A percentile compares a stretch with the other conserved stretches of the same genome.
Evolutionary conservation across 2,113 vertebrate species (phyloP).

Genomic region (Pan paniscus): DNA sequence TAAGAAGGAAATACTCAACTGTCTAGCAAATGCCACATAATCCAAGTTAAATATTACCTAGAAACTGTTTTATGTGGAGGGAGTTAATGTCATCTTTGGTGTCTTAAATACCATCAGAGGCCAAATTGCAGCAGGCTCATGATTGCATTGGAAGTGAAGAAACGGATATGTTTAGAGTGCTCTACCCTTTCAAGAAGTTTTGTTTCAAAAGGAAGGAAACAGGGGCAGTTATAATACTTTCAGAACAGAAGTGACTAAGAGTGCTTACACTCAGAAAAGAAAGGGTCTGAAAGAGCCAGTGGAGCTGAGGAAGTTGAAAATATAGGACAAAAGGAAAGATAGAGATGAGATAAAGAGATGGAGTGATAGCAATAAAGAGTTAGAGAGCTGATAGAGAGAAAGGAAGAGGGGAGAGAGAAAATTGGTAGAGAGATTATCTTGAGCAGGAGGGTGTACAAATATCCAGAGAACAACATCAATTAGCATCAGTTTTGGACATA

Average conservation of each 20-base stretch:
- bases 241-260: neutral
- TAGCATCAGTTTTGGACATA: neutral
- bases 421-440: neutral
- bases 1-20: neutral
- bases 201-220: conserved; percentile 17
- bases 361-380: accelerated
- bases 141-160: neutral
- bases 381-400: too few species aligned
- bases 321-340: neutral
- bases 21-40: neutral
- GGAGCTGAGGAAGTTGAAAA: neutral
- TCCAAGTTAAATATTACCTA: neutral
- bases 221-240: neutral
- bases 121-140: neutral
- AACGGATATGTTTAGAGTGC: neutral
- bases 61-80: neutral
- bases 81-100: neutral
- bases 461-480: too few species aligned
- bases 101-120: neutral
- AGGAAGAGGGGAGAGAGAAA: too few species aligned
- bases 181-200: neutral
- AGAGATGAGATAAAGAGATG: neutral
- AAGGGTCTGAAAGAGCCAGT: neutral
- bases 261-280: neutral
- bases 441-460: neutral